Percentiles rank a stretch among this genome's conserved stretches.
Evolutionary conservation across 2,888 invertebrate species (phyloP).

Genomic region (Caenorhabditis sp.): DNA sequence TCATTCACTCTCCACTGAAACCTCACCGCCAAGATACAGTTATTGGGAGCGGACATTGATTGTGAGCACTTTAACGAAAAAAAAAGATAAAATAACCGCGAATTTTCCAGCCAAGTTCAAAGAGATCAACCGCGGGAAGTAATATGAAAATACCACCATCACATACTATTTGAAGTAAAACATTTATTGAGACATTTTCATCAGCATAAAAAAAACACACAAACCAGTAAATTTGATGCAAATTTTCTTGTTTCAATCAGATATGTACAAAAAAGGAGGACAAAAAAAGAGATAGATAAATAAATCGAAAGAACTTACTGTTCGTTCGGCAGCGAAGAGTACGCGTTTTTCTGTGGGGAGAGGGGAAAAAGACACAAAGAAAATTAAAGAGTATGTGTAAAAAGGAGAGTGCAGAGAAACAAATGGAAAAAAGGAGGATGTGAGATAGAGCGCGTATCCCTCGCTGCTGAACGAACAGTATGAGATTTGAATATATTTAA

Average conservation of each 20-base stretch:
- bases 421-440: too few relatives aligned
- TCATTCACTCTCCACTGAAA: not conserved
- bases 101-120: not conserved
- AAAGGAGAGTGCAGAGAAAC: too few relatives aligned
- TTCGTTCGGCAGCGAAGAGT: too few relatives aligned
- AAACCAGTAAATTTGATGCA: not conserved
- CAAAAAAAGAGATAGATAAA: not conserved
- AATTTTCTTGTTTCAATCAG: not conserved
- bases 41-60: constrained; percentile 7
- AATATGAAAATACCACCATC: not conserved
- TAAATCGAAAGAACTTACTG: not conserved
- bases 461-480: too few relatives aligned
- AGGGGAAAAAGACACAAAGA: too few relatives aligned
- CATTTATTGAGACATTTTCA: not conserved
- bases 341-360: too few relatives aligned
- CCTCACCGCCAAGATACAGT: constrained; percentile 5
- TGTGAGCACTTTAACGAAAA: too few relatives aligned
- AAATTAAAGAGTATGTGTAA: not conserved
- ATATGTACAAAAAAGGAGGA: not conserved
- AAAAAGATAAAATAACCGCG: too few relatives aligned
- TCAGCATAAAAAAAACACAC: too few relatives aligned
- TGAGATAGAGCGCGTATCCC: too few relatives aligned
- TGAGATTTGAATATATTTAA: not conserved
- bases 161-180: not conserved
- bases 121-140: not conserved